These are phyloP conservation scores for Bradypodion ventrale DNA, from an alignment of 2,797 vertebrate species.

Conservation along the genomic window DNA sequence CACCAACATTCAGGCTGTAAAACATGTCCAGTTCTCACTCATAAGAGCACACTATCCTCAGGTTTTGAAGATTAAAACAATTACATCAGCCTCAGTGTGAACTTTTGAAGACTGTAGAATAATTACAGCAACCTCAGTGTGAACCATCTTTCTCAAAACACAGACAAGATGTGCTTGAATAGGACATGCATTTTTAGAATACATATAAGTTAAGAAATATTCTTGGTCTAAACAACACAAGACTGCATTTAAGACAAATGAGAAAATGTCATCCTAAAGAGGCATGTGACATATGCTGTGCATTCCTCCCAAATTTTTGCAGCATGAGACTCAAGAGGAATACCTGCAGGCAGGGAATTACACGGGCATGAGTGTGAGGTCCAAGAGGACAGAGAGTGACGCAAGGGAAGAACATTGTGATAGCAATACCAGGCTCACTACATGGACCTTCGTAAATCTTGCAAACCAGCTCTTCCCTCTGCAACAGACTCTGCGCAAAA, in stretches of 20 bases:
- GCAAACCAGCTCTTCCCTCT: constrained; percentile 22
- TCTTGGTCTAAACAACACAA: not conserved
- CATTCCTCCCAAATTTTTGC: not conserved
- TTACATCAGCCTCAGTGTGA: not conserved
- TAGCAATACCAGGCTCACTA: not conserved
- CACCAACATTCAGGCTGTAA: not conserved
- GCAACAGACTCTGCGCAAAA: not conserved
- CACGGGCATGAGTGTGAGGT: not conserved
- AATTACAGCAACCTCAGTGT: not conserved
- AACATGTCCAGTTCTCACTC: not conserved
- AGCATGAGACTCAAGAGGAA: fast-evolving
- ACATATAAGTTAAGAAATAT: not conserved
- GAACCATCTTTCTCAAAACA: not conserved
- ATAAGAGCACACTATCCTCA: not conserved
- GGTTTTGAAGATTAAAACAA: not conserved
- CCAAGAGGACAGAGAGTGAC: not conserved
- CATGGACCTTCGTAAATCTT: constrained; percentile 28
- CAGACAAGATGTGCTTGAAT: not conserved
- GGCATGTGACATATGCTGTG: not conserved
- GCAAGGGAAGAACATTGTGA: constrained; percentile 14
- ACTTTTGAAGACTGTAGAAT: not conserved
- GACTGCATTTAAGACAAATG: not conserved
- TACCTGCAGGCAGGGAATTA: not conserved
- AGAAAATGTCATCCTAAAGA: not conserved
- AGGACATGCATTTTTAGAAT: not conserved